A percentile compares a stretch with the other conserved stretches of the same genome.
These are phyloP conservation scores for Megaceryle torquata DNA, from an alignment of 2,113 vertebrate genomes.

Conservation along the genomic window DNA sequence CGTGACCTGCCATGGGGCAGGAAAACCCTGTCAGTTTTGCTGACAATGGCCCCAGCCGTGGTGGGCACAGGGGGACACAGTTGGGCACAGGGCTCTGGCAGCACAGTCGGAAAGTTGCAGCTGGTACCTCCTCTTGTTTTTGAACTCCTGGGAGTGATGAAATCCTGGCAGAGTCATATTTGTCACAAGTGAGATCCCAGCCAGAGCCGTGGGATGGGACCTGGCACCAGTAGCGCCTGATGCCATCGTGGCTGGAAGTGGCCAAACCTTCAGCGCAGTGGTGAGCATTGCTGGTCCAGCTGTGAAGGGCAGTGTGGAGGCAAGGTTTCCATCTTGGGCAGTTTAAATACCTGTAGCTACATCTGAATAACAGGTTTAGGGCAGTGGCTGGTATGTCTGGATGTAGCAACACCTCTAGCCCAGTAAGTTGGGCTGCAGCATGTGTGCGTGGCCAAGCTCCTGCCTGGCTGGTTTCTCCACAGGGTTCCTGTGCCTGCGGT, in stretches of 20 bases:
- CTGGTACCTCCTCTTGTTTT: neutral
- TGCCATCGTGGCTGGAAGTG: fast-evolving
- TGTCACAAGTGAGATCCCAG: neutral
- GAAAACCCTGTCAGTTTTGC: neutral
- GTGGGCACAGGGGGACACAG: neutral
- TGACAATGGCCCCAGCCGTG: fast-evolving
- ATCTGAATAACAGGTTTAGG: neutral
- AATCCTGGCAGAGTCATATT: neutral
- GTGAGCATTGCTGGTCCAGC: neutral
- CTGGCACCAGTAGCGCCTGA: fast-evolving
- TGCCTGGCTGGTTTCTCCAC: neutral
- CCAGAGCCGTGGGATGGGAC: neutral
- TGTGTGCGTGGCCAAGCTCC: neutral
- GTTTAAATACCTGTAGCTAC: neutral
- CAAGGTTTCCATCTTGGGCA: neutral
- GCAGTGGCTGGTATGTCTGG: neutral
- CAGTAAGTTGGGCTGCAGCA: neutral
- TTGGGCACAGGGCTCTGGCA: fast-evolving
- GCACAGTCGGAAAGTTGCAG: neutral
- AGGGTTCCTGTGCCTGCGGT: slow-evolving; percentile 88
- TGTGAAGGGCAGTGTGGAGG: fast-evolving
- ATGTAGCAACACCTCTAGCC: neutral
- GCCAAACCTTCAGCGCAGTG: neutral
- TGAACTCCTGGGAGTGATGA: neutral
- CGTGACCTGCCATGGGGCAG: fast-evolving